Base-by-base conservation (phyloP, 35 echinoderm and acorn worm genomes). In the Patiria miniata region DNA sequence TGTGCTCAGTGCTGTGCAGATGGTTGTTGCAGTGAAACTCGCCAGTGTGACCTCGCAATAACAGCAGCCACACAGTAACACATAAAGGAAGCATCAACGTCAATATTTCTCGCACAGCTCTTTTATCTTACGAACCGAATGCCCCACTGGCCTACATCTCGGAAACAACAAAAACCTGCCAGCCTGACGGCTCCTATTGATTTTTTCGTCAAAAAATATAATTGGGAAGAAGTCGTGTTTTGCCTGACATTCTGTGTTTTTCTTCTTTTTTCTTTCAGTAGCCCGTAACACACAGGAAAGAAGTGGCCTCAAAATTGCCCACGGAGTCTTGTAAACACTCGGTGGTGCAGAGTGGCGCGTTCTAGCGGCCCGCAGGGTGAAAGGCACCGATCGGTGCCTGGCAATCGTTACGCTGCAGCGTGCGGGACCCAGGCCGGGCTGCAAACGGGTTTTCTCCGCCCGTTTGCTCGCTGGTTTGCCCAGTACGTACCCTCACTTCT, bases 151-250 rank as follows among this genome's bases (percentile, higher is more conserved):
- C 42, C 42, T 47, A 47, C 42, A 47, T 47, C 42, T 47, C 42
- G 42, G 42, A 47, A 12, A 12, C 42, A 4, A 47, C 4, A 47
- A 47, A 4, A 47, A 47, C 42, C 12, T 47, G 42, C 42, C 65
- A 34, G 23, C 29, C 26, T 30, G 65, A 30, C 58, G 10, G 65
- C 34, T 23, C 34, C 29, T 26, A 26, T 30, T 18, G 29, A 26
- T 73, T 73, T 73, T 73, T 73, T 73, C 65, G 65, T 73, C 65
- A 73, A 73, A 73, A 61, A 73, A 73, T 73, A 73, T 73, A 73
- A 73, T 73, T 73, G 65, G 34, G 19, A 30, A 73, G 65, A 73
- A 73, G 65, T 73, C 65, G 23, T 73, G 65, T 73, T 73, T 73
- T 26, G 65, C 65, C 65, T 26, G 14, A 23, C 26, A 73, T 73